Conservation (phyloP, 1,140 invertebrate species). For the Leucophenga varia region DNA sequence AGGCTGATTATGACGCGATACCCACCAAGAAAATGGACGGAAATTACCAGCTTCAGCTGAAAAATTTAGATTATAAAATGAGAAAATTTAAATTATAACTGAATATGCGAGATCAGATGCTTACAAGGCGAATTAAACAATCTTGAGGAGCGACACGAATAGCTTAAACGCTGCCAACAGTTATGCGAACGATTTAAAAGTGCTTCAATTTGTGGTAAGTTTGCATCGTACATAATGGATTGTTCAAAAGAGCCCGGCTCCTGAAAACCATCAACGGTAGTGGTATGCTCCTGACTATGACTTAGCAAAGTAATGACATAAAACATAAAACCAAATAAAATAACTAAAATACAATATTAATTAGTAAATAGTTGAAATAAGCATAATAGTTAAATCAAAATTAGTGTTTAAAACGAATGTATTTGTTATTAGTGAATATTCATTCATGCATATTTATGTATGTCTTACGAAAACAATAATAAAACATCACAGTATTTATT, state of each 20-base stretch:
- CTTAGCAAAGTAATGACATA: slow-evolving; percentile 71
- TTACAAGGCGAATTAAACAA: slow-evolving; percentile 83
- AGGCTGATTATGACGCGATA: slow-evolving; percentile 79
- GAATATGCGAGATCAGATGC: too few relatives aligned
- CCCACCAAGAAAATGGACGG: slow-evolving; percentile 86
- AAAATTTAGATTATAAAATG: too few relatives aligned
- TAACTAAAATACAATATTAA: too few relatives aligned
- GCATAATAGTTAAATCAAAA: too few relatives aligned
- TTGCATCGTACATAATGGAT: slow-evolving; percentile 82
- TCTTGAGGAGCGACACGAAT: slow-evolving; percentile 77
- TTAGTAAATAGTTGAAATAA: too few relatives aligned
- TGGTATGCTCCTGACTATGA: slow-evolving; percentile 71
- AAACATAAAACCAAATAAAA: too few relatives aligned
- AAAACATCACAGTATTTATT: slow-evolving; percentile 23
- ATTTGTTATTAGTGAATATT: slow-evolving; percentile 36
- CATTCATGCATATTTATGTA: too few relatives aligned
- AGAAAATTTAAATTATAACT: slow-evolving; percentile 17
- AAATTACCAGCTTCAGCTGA: slow-evolving; percentile 66
- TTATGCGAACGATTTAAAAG: slow-evolving; percentile 79
- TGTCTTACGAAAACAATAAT: too few relatives aligned
- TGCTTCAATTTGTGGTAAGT: slow-evolving; percentile 80
- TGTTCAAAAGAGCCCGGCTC: slow-evolving; percentile 83
- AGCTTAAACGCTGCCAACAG: slow-evolving; percentile 83
- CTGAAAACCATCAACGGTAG: slow-evolving; percentile 77
- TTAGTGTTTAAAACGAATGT: slow-evolving; percentile 36